These are phyloP conservation scores for Macheiramphus alcinus DNA, from an alignment of 2,113 vertebrate species.

Conservation along the genomic window DNA sequence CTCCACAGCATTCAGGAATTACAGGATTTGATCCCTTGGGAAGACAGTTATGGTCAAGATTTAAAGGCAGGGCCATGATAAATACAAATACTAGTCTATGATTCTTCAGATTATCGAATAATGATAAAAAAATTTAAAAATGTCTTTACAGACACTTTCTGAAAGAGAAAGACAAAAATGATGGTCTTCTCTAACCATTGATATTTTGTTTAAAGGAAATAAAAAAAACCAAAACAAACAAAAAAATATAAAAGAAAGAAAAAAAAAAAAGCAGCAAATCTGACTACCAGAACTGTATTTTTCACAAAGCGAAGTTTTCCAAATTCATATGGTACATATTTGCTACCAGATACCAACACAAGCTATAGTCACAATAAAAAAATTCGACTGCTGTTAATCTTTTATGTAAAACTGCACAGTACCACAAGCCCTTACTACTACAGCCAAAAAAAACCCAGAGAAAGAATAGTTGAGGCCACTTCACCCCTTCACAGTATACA, in stretches of 20 bases:
- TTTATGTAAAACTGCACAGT: neutral
- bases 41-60: neutral
- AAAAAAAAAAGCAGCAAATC: neutral
- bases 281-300: neutral
- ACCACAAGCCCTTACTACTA: neutral
- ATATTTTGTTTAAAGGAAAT: neutral
- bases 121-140: neutral
- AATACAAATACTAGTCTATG: neutral
- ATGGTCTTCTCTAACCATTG: neutral
- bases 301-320: neutral
- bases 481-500: neutral
- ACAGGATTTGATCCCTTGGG: neutral
- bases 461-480: neutral
- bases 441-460: neutral
- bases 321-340: neutral
- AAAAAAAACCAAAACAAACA: neutral
- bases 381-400: neutral
- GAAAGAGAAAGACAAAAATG: neutral
- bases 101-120: neutral
- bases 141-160: neutral
- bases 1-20: neutral
- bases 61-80: neutral
- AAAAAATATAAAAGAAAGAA: accelerated
- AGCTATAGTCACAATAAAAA: neutral
- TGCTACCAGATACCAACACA: neutral